Evolutionary conservation across 1,140 invertebrate species (phyloP).

Genomic region (Popillia japonica): DNA sequence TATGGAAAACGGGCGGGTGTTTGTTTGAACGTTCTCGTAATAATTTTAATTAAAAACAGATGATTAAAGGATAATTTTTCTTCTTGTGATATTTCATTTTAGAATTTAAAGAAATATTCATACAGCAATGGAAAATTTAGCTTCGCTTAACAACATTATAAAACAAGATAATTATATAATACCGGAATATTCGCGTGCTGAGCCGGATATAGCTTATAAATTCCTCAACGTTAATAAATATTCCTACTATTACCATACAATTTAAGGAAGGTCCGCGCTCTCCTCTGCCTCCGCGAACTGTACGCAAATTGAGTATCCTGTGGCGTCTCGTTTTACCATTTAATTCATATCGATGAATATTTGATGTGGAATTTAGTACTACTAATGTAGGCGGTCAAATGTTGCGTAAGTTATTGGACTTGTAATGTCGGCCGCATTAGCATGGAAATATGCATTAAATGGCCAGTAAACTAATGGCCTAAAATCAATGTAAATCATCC

Average conservation of each 20-base stretch:
- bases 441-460: slow-evolving; percentile 29
- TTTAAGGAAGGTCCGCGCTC: slow-evolving; percentile 9
- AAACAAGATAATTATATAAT: too few relatives aligned
- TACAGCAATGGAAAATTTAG: too few relatives aligned
- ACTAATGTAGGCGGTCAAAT: slow-evolving; percentile 24
- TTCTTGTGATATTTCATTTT: background rate
- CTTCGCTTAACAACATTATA: too few relatives aligned
- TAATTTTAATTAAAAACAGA: slow-evolving; percentile 3
- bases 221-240: background rate
- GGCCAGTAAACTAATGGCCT: slow-evolving; percentile 6
- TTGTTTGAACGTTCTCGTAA: slow-evolving; percentile 9
- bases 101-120: too few relatives aligned
- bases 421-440: slow-evolving; percentile 16
- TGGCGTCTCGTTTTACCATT: background rate
- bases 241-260: background rate
- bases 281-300: background rate
- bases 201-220: too few relatives aligned
- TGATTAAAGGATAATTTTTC: background rate
- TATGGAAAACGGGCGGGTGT: background rate
- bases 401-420: slow-evolving; percentile 33
- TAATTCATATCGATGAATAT: slow-evolving; percentile 33
- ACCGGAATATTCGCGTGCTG: too few relatives aligned
- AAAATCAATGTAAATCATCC: slow-evolving; percentile 27
- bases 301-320: background rate
- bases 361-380: slow-evolving; percentile 27